phyloP scores from a whole-genome alignment of 2,113 vertebrate genomes.

The Jaculus jaculus region DNA sequence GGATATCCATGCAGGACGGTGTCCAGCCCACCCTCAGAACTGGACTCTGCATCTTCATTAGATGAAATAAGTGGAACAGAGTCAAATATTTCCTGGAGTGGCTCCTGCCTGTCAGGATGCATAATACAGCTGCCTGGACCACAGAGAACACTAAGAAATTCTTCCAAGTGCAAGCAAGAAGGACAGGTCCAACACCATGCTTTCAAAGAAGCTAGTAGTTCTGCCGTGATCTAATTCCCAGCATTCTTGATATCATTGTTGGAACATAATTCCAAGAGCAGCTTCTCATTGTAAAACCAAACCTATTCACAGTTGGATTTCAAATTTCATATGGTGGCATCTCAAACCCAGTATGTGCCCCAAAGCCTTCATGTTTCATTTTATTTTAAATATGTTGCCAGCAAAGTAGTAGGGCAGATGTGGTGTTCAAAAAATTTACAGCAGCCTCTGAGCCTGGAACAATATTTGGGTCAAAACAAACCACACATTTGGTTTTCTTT shows the following conservation, averaged over 20 bases:
- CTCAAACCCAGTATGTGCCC: neutral
- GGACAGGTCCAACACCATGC: neutral
- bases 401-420: neutral
- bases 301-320: neutral
- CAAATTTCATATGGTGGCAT: constrained; percentile 5
- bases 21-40: neutral
- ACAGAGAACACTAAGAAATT: neutral
- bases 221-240: neutral
- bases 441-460: neutral
- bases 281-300: neutral
- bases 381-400: constrained; percentile 41
- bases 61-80: neutral
- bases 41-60: neutral
- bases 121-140: neutral
- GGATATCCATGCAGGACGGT: neutral
- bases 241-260: neutral
- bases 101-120: neutral
- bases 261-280: neutral
- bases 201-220: neutral
- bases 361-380: neutral
- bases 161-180: neutral
- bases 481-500: neutral
- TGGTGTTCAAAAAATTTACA: constrained; percentile 43
- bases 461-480: constrained; percentile 55
- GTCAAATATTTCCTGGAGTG: neutral